phyloP scores from a whole-genome alignment of 1,140 invertebrate species.

The Choristoneura fumiferana region DNA sequence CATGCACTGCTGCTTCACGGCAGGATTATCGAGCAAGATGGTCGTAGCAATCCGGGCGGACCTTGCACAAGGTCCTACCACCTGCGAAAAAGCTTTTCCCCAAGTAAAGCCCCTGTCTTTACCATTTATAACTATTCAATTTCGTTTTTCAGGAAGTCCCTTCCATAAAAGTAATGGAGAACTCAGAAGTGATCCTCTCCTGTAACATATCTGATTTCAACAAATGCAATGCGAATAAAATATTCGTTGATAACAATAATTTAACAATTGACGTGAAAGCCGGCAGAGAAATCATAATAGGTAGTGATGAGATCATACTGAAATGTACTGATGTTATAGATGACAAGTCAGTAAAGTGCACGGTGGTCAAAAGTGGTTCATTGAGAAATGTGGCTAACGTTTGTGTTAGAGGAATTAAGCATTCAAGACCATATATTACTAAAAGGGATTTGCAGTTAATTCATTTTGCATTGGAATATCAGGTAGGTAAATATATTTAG shows the following conservation, averaged over 20 bases:
- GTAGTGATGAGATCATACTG: conserved; percentile 43
- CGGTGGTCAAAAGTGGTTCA: conserved; percentile 41
- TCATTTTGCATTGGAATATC: conserved; percentile 48
- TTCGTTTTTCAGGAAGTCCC: conserved; percentile 34
- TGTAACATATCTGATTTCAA: conserved; percentile 35
- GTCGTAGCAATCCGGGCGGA: too few species aligned
- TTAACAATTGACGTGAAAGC: conserved; percentile 37
- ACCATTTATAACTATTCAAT: too few species aligned
- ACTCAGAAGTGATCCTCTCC: conserved; percentile 37
- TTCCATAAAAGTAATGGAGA: conserved; percentile 33
- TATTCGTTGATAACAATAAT: conserved; percentile 51
- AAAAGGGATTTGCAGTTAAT: conserved; percentile 46
- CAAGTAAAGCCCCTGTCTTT: too few species aligned
- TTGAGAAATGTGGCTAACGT: conserved; percentile 39
- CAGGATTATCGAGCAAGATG: too few species aligned
- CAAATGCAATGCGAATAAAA: conserved; percentile 41
- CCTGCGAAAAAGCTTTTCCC: too few species aligned
- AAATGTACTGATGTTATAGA: conserved; percentile 37
- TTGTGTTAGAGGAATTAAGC: conserved; percentile 32
- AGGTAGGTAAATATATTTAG: conserved; percentile 40
- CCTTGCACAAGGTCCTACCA: too few species aligned
- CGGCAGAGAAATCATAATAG: conserved; percentile 46
- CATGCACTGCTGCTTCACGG: too few species aligned
- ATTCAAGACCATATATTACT: conserved; percentile 33
- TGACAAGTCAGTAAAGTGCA: conserved; percentile 39